Percentiles rank a stretch among this genome's conserved stretches.
phyloP scores from a whole-genome alignment of 1,140 invertebrate genomes.

The Drosophila mauritiana region DNA sequence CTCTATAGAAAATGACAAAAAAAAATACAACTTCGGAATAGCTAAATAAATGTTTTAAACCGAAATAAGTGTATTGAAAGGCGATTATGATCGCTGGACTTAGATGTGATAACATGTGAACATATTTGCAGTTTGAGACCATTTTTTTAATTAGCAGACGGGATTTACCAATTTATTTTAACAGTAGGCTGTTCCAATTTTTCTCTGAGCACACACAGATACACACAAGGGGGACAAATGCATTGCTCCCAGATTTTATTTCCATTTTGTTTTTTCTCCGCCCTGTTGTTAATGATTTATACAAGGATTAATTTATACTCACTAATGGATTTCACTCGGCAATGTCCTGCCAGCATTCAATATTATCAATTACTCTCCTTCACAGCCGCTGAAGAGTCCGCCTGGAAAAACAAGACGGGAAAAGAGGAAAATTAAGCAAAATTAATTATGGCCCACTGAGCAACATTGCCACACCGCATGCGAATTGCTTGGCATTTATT shows the following conservation, averaged over 20 bases:
- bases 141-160: neutral
- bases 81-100: too few species aligned
- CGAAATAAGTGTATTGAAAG: too few species aligned
- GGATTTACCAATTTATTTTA: too few species aligned
- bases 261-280: conserved; percentile 6
- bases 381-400: conserved; percentile 20
- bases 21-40: too few species aligned
- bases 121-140: neutral
- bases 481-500: conserved; percentile 48
- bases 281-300: conserved; percentile 69
- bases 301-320: conserved; percentile 81
- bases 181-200: neutral
- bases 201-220: neutral
- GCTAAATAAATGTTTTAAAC: too few species aligned
- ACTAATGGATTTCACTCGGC: conserved; percentile 74
- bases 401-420: conserved; percentile 10
- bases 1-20: too few species aligned
- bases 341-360: conserved; percentile 60
- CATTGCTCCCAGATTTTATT: conserved; percentile 47
- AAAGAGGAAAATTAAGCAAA: conserved; percentile 53
- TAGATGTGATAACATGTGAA: neutral
- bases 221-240: conserved; percentile 6
- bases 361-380: conserved; percentile 75
- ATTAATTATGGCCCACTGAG: conserved; percentile 74
- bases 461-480: conserved; percentile 45